Evolutionary conservation across 23 tunicate genomes (phyloP), one percentile per base, ranked within the genome.

Genomic region (Botrylloides violaceus): DNA sequence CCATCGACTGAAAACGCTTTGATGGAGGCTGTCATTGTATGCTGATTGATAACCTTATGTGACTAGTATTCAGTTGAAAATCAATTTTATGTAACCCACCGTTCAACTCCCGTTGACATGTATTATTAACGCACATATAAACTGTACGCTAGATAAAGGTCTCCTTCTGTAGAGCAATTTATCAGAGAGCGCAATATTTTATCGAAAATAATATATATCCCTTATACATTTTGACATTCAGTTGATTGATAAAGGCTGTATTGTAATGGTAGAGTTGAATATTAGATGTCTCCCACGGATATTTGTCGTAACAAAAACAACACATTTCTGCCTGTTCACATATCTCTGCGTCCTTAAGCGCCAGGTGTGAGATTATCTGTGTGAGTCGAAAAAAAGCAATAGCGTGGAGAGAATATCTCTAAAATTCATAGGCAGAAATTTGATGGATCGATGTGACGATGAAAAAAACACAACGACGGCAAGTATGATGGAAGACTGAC

Each of bases 401-500:
- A 15, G 53, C 53, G 53, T 43, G 53, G 9, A 9, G 53, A 43
- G 53, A 7, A 15, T 43, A 43, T 43, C 53, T 43, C 53, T 9
- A 43, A 7, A 43, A 43, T 43, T 43, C 53, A 63, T 63, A 33
- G 70, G 62, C 33, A 19, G 33, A 63, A 27, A 63, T 63, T 63
- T 28, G 70, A 63, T 63, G 35, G 70, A 63, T 63, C 33, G 70
- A 31, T 31, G 70, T 22, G 35, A 31, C 32, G 33, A 63, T 63
- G 33, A 63, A 63, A 63, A 12, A 27, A 31, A 3, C 9, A 4
- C 33, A 34, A 34, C 70, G 70, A 43, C 53, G 65, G 65, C 26
- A 68, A 68, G 74, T 68, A 68, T 68, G 56, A 68, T 68, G 37
- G 32, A 68, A 9, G 74, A 68, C 74, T 32, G 56, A 43, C 53